phyloP scores from a whole-genome alignment of 2,888 invertebrate species.

The Noctua fimbriata region DNA sequence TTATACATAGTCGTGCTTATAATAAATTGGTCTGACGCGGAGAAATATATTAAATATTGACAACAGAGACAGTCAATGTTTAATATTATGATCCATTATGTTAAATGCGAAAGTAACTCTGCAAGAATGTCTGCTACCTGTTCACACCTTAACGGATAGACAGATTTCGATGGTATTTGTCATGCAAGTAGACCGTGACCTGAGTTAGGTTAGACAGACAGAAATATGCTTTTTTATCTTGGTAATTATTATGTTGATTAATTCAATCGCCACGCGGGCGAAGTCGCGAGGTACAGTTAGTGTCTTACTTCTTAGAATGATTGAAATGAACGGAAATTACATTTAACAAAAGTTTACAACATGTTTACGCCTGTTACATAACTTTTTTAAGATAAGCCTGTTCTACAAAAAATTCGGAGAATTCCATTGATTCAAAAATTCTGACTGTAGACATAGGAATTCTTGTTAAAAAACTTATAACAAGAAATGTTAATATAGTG shows the following conservation, averaged over 20 bases:
- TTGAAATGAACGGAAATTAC: neutral
- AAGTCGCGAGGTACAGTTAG: neutral
- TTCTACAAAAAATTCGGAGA: neutral
- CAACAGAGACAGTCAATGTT: too few species aligned
- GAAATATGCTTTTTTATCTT: neutral
- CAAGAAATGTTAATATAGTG: constrained; percentile 29
- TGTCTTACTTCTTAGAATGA: neutral
- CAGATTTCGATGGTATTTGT: neutral
- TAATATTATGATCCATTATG: too few species aligned
- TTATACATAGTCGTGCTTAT: too few species aligned
- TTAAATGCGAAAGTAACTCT: neutral
- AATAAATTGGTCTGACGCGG: too few species aligned
- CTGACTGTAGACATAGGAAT: constrained; percentile 17
- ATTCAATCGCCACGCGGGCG: neutral
- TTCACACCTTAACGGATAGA: neutral
- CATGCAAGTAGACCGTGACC: neutral
- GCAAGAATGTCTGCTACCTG: neutral
- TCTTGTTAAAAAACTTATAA: constrained; percentile 6
- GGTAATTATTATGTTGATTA: neutral
- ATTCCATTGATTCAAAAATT: constrained; percentile 1
- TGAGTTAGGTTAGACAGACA: neutral
- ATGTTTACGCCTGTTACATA: neutral
- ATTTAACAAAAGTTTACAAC: neutral
- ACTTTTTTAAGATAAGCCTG: neutral
- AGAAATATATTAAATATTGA: too few species aligned